Percentiles rank a stretch among this genome's conserved stretches.
These are phyloP conservation scores for Chloropsis cyanopogon DNA, from an alignment of 2,113 vertebrate species.

Conservation along the genomic window DNA sequence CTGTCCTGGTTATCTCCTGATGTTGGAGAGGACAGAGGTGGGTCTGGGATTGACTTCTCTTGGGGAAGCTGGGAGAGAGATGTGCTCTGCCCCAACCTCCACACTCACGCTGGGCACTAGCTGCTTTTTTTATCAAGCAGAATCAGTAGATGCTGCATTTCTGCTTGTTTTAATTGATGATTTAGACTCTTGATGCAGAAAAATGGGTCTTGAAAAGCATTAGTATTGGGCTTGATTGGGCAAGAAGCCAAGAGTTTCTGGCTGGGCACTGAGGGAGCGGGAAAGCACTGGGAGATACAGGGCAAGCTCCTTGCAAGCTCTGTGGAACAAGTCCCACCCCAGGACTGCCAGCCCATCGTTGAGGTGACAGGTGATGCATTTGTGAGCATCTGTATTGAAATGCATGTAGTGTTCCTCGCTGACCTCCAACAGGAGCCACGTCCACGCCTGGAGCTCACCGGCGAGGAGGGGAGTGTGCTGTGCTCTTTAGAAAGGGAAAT, in stretches of 20 bases:
- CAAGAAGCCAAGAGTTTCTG: neutral
- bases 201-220: neutral
- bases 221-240: neutral
- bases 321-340: neutral
- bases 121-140: neutral
- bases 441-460: neutral
- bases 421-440: neutral
- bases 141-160: neutral
- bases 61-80: neutral
- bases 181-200: neutral
- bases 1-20: neutral
- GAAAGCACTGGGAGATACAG: neutral
- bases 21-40: neutral
- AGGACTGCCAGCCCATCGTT: accelerated
- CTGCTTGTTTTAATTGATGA: neutral
- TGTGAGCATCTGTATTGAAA: neutral
- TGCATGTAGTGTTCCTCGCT: accelerated
- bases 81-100: neutral
- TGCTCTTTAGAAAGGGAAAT: constrained; percentile 45
- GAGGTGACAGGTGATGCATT: neutral
- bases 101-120: accelerated
- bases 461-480: neutral
- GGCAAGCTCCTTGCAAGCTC: neutral
- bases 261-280: accelerated
- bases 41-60: neutral